phyloP scores from a whole-genome alignment of 2,888 invertebrate genomes.

The Eupithecia centaureata region DNA sequence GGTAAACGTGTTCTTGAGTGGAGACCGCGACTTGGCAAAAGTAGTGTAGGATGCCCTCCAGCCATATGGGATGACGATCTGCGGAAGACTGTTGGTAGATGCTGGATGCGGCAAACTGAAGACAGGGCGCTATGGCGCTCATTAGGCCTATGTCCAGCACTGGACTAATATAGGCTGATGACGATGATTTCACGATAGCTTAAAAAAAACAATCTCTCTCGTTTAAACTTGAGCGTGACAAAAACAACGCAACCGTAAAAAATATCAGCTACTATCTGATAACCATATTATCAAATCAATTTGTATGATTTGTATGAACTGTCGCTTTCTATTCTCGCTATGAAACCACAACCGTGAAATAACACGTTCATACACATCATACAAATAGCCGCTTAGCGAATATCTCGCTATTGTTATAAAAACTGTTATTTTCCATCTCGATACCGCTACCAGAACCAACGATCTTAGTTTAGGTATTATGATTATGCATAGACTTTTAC shows the following conservation, averaged over 20 bases:
- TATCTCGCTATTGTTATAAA: conserved; percentile 37
- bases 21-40: too few species aligned
- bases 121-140: too few species aligned
- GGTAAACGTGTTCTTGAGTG: too few species aligned
- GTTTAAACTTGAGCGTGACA: not conserved
- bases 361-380: conserved; percentile 30
- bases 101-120: too few species aligned
- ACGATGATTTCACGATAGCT: too few species aligned
- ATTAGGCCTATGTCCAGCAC: too few species aligned
- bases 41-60: too few species aligned
- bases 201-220: not conserved
- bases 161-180: too few species aligned
- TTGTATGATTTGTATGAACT: conserved; percentile 34
- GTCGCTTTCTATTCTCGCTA: conserved; percentile 51
- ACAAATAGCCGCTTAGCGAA: conserved; percentile 33
- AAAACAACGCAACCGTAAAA: conserved; percentile 1
- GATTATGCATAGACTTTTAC: too few species aligned
- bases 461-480: conserved; percentile 41
- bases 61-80: too few species aligned
- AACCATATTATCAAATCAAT: conserved; percentile 19
- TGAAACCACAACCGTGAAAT: conserved; percentile 47
- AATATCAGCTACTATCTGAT: not conserved
- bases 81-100: too few species aligned
- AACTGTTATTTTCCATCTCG: conserved; percentile 61
- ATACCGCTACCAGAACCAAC: conserved; percentile 59